Percentiles rank a stretch among this genome's conserved stretches.
Conservation (phyloP, 2,888 invertebrate genomes). For the Pardosa pseudoannulata region DNA sequence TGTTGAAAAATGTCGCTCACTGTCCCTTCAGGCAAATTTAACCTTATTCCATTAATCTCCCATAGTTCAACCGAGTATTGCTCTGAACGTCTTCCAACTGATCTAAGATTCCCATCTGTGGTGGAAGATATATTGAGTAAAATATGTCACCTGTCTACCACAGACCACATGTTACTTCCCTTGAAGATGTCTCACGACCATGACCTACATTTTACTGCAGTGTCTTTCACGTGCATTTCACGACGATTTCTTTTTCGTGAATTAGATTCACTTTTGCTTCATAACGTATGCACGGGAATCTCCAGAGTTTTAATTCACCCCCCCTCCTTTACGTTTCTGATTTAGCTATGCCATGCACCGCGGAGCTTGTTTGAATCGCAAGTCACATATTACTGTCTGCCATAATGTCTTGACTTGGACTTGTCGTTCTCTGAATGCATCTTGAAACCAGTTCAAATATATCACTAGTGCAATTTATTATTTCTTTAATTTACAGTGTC, state of each 20-base stretch:
- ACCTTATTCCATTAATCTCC: too few relatives aligned
- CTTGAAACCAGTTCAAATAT: not conserved
- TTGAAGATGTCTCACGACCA: not conserved
- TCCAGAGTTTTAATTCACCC: not conserved
- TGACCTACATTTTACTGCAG: not conserved
- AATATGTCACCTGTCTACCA: too few relatives aligned
- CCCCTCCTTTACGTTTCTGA: not conserved
- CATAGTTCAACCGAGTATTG: too few relatives aligned
- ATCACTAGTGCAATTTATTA: not conserved
- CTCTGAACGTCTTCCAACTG: too few relatives aligned
- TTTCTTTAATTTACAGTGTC: not conserved
- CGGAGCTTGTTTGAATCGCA: not conserved
- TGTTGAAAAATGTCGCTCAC: too few relatives aligned
- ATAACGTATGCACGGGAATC: not conserved
- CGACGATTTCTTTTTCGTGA: not conserved
- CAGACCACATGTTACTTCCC: not conserved
- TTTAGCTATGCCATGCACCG: not conserved
- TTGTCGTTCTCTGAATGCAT: not conserved
- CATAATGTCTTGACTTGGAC: not conserved
- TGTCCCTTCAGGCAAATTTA: too few relatives aligned
- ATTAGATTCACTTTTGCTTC: not conserved
- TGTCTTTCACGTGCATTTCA: not conserved
- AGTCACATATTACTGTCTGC: not conserved
- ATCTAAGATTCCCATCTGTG: too few relatives aligned
- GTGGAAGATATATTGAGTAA: too few relatives aligned